Evolutionary conservation across 2,797 vertebrate species (phyloP), one percentile per base, ranked within the genome.

Genomic region (Sandelia bainsii): DNA sequence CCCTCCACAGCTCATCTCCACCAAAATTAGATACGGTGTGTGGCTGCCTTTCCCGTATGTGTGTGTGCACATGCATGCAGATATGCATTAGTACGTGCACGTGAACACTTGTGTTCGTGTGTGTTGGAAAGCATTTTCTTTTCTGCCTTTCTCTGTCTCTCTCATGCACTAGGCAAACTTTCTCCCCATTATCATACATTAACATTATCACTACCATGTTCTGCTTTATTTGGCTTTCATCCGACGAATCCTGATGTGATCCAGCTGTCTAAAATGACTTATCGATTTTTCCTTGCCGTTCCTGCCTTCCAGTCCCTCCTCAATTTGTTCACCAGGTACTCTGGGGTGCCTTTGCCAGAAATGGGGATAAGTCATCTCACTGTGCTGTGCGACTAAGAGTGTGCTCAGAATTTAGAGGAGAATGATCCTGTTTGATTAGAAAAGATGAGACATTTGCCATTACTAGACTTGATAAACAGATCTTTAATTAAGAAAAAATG

Each of bases 221-320:
- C 75, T 65, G 74, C 84, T 84, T 89, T 81, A 84, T 89, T 86
- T 83, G 80, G 62, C 69, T 87, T 85, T 75, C 48, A 65, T 78
- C 63, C 7, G 19, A 44, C 68, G 62, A 8, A 58, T 69, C 69
- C 69, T 50, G 45, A 87, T 44, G 77, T 81, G 87, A 79, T 75
- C 83, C 71, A 61, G 58, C 77, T 82, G 77, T 90, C 87, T 75
- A 84, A 92, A 94, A 93, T 93, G 84, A 93, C 88, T 93, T 94
- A 94, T 93, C 69, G 92, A 95, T 93, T 90, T 88, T 82, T 48
- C 32, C 61, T 62, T 75, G 70, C 56, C 66, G 54, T 82, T 77
- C 77, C 72, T 83, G n/a, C 75, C 72, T 86, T 80, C 48, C 20
- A 37, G 75, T 85, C 77, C 77, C 84, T 62, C 59, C 62, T 80